Evolutionary conservation across 2,113 vertebrate species (phyloP).

Genomic region (Shinisaurus crocodilurus): DNA sequence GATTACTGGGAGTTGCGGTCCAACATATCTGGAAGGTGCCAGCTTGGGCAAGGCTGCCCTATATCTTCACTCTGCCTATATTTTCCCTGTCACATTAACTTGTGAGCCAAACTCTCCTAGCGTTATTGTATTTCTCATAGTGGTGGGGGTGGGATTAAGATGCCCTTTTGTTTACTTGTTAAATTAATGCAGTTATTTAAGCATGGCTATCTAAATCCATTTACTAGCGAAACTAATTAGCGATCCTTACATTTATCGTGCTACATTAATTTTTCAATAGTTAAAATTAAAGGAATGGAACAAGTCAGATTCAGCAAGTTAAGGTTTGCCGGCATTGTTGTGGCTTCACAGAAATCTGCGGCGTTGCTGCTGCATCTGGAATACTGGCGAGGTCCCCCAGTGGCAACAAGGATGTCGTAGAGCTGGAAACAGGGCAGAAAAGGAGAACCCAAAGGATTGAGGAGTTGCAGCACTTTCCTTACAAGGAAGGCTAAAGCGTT

Average conservation of each 20-base stretch:
- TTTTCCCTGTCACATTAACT: neutral
- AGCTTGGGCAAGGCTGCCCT: too few relatives aligned
- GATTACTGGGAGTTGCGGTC: too few relatives aligned
- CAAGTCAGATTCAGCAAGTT: slow-evolving; percentile 12
- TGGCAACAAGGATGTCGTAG: neutral
- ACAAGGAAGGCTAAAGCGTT: neutral
- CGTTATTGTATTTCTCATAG: neutral
- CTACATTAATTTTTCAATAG: slow-evolving; percentile 31
- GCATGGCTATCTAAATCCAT: slow-evolving; percentile 11
- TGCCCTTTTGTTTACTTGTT: neutral
- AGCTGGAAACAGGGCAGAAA: neutral
- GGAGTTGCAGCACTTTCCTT: neutral
- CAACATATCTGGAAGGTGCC: too few relatives aligned
- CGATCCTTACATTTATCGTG: slow-evolving; percentile 9
- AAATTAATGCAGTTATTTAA: slow-evolving; percentile 31
- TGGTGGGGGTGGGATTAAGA: neutral
- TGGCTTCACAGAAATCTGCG: neutral
- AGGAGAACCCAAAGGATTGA: neutral
- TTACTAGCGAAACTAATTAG: slow-evolving; percentile 23
- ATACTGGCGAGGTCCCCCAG: neutral
- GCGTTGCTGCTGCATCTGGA: neutral
- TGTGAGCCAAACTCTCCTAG: neutral
- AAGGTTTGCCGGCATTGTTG: neutral
- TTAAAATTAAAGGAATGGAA: slow-evolving; percentile 27
- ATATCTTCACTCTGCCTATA: neutral